A percentile compares a stretch with the other conserved stretches of the same genome.
Evolutionary conservation across 1,140 invertebrate species (phyloP).

Genomic region (Nylanderia fulva): DNA sequence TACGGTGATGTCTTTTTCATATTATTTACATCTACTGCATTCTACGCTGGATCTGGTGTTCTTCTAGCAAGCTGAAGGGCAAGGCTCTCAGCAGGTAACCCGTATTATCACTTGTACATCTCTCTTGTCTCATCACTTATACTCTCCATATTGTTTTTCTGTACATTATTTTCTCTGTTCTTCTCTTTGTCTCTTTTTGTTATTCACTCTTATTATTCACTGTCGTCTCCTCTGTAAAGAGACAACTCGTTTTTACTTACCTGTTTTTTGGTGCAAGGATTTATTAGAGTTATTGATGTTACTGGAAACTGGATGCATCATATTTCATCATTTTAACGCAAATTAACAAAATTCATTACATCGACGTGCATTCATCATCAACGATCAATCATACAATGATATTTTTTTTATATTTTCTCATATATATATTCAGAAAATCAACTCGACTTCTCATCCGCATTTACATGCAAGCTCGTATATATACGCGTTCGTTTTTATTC

Average conservation of each 20-base stretch:
- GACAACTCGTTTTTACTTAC: not conserved
- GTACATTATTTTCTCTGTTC: slow-evolving; percentile 36
- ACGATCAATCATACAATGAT: not conserved
- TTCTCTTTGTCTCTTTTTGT: slow-evolving; percentile 37
- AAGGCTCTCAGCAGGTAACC: slow-evolving; percentile 92
- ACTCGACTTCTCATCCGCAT: slow-evolving; percentile 1
- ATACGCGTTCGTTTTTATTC: not conserved
- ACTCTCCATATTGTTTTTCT: slow-evolving; percentile 57
- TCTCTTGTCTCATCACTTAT: not conserved
- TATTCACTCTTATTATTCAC: slow-evolving; percentile 9
- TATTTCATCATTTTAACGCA: not conserved
- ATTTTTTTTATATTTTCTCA: not conserved
- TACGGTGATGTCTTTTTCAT: slow-evolving; percentile 81
- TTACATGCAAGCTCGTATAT: not conserved
- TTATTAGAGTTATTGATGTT: not conserved
- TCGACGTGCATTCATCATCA: slow-evolving; percentile 15
- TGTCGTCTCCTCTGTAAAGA: not conserved
- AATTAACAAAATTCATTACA: not conserved
- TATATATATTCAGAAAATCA: not conserved
- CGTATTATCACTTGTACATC: slow-evolving; percentile 78
- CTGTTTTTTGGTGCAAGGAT: slow-evolving; percentile 28
- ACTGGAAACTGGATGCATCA: not conserved
- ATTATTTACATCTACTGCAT: slow-evolving; percentile 83
- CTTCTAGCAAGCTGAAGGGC: slow-evolving; percentile 93
- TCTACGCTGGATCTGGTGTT: slow-evolving; percentile 86